These are phyloP conservation scores for Spodoptera litura DNA, from an alignment of 1,140 invertebrate species.

Conservation along the genomic window DNA sequence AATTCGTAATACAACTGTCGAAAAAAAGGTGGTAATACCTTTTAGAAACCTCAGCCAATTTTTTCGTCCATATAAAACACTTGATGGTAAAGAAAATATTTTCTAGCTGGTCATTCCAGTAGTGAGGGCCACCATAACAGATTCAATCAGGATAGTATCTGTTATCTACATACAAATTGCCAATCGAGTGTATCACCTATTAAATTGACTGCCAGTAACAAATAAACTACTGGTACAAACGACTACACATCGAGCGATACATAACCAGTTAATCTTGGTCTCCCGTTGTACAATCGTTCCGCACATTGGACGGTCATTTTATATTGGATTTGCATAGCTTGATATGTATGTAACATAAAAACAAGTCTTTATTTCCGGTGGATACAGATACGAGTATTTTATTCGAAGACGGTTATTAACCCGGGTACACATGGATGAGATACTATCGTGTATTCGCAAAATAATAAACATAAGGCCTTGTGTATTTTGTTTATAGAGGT, in stretches of 20 bases:
- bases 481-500: background rate
- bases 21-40: too few species aligned
- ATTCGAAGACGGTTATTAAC: constrained; percentile 1
- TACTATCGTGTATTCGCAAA: background rate
- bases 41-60: too few species aligned
- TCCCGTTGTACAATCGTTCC: too few species aligned
- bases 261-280: too few species aligned
- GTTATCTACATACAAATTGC: constrained; percentile 8
- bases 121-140: too few species aligned
- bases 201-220: constrained; percentile 7
- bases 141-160: too few species aligned
- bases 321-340: background rate
- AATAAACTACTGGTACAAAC: background rate
- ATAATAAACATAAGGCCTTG: background rate
- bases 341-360: background rate
- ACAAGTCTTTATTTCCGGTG: constrained; percentile 31
- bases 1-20: too few species aligned
- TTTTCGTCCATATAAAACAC: too few species aligned
- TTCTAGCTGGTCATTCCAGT: too few species aligned
- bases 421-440: background rate
- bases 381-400: constrained; percentile 34
- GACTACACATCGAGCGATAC: too few species aligned
- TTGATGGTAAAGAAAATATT: too few species aligned
- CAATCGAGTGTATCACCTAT: constrained; percentile 22
- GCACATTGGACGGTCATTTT: too few species aligned